Evolutionary conservation across 2,888 invertebrate genomes (phyloP), one percentile per base, ranked within the genome.

Genomic region (Pollenia angustigena): DNA sequence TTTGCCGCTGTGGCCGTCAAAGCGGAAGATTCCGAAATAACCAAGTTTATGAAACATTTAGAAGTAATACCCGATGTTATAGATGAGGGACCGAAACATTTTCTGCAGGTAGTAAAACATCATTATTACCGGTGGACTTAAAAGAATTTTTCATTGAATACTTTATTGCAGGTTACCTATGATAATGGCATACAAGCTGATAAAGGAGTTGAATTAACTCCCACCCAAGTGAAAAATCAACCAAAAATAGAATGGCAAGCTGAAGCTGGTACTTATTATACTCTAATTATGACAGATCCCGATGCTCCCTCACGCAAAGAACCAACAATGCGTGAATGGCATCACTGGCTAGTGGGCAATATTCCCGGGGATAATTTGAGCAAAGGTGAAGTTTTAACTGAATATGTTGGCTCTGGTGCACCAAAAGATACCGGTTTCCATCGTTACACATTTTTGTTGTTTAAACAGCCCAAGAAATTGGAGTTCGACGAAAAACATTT

Each of bases 281-380:
- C 93, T 0, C 81, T 93, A 0, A 84, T 93, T 42, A 89, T 93
- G 81, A 92, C 93, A 94, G 98, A 99, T 94, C 98, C 98, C 0
- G 98, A 99, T 94, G 98, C 98, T 11, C 98, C 98, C 0, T 97
- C 96, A 89, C 95, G 98, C 79, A 93, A 94, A 56, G 95, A 96
- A 11, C 98, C 98, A 0, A 96, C 94, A 88, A 96, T 95, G 92
- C 95, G 98, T 48, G 98, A 98, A 93, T 98, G 97, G 96, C 97
- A 97, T 91, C 98, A 98, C 92, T 98, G 98, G 98, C 93, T 98
- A n/a, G 96, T 98, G 0, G 97, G 95, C 42, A 98, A 98, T 91
- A 96, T 99, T 89, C 97, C 96, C 16, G 98, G 97, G n/a, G 93
- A 92, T 88, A 94, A 96, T 87, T 91, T 98, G 4, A 91, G 92